phyloP scores from a whole-genome alignment of 2,113 vertebrate genomes.

The Calidris pygmaea region DNA sequence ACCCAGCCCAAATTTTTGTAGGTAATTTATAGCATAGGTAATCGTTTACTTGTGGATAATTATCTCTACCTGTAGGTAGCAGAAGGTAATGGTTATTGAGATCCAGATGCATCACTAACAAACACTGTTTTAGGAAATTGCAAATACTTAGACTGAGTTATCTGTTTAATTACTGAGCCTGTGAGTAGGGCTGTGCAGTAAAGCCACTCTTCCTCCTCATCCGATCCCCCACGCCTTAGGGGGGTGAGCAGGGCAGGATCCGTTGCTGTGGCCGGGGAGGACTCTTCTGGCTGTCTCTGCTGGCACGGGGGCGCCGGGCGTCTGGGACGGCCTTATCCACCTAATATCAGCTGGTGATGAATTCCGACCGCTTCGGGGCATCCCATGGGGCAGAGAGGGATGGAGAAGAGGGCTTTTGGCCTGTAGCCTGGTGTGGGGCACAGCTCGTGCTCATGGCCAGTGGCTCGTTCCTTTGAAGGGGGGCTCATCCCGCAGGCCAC shows the following conservation, averaged over 20 bases:
- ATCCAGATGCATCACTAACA: constrained; percentile 46
- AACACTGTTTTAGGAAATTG: neutral
- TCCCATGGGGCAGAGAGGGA: neutral
- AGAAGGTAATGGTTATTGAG: constrained; percentile 59
- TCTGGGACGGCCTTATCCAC: neutral
- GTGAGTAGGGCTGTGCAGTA: neutral
- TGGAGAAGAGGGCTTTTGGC: neutral
- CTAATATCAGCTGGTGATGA: neutral
- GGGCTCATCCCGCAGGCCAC: rapidly evolving
- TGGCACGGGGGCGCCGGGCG: neutral
- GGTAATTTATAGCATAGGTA: constrained; percentile 69
- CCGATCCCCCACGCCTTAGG: neutral
- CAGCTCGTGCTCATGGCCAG: neutral
- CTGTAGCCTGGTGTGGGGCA: neutral
- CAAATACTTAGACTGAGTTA: constrained; percentile 50
- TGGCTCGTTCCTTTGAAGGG: neutral
- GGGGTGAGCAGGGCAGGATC: neutral
- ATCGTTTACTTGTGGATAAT: constrained; percentile 65
- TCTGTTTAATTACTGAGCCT: constrained; percentile 38
- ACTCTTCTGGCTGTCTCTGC: neutral
- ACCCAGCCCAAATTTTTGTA: constrained; percentile 71
- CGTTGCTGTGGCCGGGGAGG: neutral
- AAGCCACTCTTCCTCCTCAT: neutral
- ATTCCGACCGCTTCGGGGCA: neutral
- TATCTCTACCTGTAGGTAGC: constrained; percentile 64